Evolutionary conservation across 2,797 vertebrate species (phyloP).

Genomic region (Intellagama lesueurii): DNA sequence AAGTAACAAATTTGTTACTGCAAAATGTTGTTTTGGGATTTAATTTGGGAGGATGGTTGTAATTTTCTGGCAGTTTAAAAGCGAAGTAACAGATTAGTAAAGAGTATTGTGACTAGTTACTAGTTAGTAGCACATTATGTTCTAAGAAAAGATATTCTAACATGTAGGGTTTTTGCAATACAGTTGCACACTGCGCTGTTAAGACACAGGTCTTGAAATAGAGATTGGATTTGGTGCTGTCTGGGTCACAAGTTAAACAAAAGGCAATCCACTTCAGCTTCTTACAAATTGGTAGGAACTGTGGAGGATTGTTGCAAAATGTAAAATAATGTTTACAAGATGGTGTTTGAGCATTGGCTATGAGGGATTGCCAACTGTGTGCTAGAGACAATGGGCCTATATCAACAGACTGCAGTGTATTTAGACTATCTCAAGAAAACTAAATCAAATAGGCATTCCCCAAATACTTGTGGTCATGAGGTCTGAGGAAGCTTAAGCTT

Average conservation of each 20-base stretch:
- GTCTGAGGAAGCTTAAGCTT: slow-evolving; percentile 73
- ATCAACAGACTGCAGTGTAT: slow-evolving; percentile 57
- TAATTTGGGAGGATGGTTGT: neutral
- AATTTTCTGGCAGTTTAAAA: neutral
- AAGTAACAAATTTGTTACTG: neutral
- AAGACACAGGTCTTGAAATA: neutral
- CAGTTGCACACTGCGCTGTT: neutral
- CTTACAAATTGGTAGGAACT: neutral
- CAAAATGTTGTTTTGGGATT: neutral
- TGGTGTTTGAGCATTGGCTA: slow-evolving; percentile 19
- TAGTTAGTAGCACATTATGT: neutral
- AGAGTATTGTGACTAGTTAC: neutral
- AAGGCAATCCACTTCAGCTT: neutral
- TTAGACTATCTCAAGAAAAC: slow-evolving; percentile 70
- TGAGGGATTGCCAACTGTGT: slow-evolving; percentile 13
- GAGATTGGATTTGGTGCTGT: neutral
- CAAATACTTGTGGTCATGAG: slow-evolving; percentile 72
- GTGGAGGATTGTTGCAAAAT: neutral
- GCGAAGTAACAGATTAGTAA: neutral
- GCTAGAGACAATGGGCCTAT: slow-evolving; percentile 13
- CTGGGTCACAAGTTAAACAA: neutral
- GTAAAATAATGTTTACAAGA: neutral
- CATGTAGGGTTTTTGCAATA: neutral
- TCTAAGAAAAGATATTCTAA: neutral
- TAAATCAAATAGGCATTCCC: slow-evolving; percentile 71